Evolutionary conservation across 1,140 invertebrate species (phyloP), one percentile per base, ranked within the genome.

Genomic region (Drosophila sechellia): DNA sequence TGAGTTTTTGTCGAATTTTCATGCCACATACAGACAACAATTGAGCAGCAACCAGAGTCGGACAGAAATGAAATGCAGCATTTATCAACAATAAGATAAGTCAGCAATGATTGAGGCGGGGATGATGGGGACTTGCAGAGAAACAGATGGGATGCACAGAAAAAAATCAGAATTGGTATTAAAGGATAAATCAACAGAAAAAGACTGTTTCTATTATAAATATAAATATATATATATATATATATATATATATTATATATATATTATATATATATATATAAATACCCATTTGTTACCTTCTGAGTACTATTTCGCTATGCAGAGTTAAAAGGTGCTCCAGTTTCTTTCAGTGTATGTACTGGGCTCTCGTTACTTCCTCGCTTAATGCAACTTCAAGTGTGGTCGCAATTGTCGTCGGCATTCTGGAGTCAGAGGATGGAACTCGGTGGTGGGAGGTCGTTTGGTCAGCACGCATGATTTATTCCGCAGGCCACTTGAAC

Each of bases 21-120:
- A 84, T 84, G 80, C 80, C 80, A 83, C 31, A 61, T 45, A 58
- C 68, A 53, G 66, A 45, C 58, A 56, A 43, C 75, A 78, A 68
- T 78, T 72, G 77, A 74, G 59, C 49, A 64, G 43, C 54, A 58
- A 52, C 63, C 55, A 43, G 37, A 45, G 69, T 65, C 57, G 53
- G 54, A 48, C 80, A 64, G 66, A 58, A 71, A 81, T 71, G 74
- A 76, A 81, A 81, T 79, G 83, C 83, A 56, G 81, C 78, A 81
- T 76, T 86, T 85, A 79, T 77, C 70, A 76, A 79, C 83, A 87
- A 87, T 73, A 78, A 76, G 79, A 87, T 86, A 76, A 76, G 65
- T 53, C 55, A 52, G 45, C 58, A 68, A 78, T 81, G 68, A 86
- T 86, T 86, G 77, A 45, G 69, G 79, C 59, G 40, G 79, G 39